Evolutionary conservation across 1,140 invertebrate genomes (phyloP).

Genomic region (Adelges cooleyi): DNA sequence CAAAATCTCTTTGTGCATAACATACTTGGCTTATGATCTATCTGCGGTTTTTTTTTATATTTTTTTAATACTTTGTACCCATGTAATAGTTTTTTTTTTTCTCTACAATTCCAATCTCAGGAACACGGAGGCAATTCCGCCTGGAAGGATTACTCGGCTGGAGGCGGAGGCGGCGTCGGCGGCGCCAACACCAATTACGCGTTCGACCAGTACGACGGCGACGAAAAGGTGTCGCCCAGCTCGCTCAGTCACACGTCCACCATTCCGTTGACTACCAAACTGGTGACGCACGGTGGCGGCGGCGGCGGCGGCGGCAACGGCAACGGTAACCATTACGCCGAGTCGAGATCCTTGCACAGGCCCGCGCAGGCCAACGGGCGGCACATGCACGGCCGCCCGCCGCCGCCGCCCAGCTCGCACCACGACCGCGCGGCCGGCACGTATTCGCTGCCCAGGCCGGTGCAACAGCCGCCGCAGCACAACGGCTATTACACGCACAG

Average conservation of each 20-base stretch:
- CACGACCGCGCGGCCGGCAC: constrained; percentile 38
- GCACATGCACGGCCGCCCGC: constrained; percentile 5
- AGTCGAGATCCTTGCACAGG: constrained; percentile 49
- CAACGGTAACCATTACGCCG: constrained; percentile 44
- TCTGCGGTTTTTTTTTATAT: too few species aligned
- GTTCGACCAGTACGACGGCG: constrained; percentile 68
- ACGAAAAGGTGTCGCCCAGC: constrained; percentile 51
- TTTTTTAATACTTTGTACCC: too few species aligned
- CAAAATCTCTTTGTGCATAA: too few species aligned
- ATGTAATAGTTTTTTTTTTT: too few species aligned
- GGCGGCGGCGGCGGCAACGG: too few species aligned
- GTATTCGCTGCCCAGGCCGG: constrained; percentile 41
- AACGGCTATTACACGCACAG: constrained; percentile 45
- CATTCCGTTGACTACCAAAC: constrained; percentile 31
- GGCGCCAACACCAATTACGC: constrained; percentile 70
- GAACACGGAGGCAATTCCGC: constrained; percentile 69
- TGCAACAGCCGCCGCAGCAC: constrained; percentile 35
- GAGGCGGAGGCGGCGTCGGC: neutral
- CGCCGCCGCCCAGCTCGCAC: constrained; percentile 28
- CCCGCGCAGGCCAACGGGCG: constrained; percentile 37
- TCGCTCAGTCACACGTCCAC: constrained; percentile 34
- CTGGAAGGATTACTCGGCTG: constrained; percentile 72
- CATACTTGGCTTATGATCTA: too few species aligned
- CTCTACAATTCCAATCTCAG: too few species aligned
- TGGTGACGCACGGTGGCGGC: constrained; percentile 34